Conservation (phyloP, 2,797 vertebrate genomes). For the Buceros bicornis region DNA sequence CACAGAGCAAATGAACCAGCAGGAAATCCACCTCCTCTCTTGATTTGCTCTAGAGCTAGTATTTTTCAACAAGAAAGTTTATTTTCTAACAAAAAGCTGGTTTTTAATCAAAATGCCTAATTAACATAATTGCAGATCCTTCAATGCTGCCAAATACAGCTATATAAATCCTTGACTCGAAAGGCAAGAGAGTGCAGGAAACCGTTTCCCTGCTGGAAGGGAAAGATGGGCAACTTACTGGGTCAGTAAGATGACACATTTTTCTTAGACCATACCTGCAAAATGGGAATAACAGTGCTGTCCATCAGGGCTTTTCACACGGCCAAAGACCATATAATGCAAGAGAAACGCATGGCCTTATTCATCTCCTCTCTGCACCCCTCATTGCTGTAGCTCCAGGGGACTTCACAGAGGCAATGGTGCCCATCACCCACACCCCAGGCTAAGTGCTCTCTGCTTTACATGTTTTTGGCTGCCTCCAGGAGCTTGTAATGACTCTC, state of each 20-base stretch:
- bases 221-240: background rate
- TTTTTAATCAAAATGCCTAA: conserved; percentile 32
- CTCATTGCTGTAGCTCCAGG: background rate
- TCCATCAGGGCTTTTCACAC: background rate
- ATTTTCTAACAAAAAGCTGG: conserved; percentile 45
- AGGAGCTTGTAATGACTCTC: background rate
- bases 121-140: conserved; percentile 43
- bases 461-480: background rate
- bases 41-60: background rate
- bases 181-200: background rate
- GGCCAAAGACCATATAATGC: background rate
- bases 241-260: background rate
- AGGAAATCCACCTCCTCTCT: conserved; percentile 14
- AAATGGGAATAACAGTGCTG: background rate
- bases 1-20: background rate
- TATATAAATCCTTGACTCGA: background rate
- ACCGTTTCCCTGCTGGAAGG: background rate
- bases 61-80: conserved; percentile 50
- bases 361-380: background rate
- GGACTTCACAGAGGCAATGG: background rate
- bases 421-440: background rate
- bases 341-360: background rate
- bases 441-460: background rate
- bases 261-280: background rate
- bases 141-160: background rate